Base-by-base conservation (phyloP, 1,140 invertebrate species). In the Yoshiicerus persimilis region DNA sequence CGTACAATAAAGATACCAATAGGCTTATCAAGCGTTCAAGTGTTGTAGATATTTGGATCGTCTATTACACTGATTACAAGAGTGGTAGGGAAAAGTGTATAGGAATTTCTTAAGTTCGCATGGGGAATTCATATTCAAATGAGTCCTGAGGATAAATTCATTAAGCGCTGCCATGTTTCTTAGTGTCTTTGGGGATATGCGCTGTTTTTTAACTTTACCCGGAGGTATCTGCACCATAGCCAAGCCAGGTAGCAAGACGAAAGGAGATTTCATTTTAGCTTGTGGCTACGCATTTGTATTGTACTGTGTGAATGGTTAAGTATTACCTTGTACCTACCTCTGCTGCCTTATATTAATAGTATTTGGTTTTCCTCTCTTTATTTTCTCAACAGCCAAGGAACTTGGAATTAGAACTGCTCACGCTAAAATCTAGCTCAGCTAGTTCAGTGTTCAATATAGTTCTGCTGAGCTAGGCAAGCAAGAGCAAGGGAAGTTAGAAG, bases 111-210 rank as follows among this genome's bases (percentile, higher is more conserved):
- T 80, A 80, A 32, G 5, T 34, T 20, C 75, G 34, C 30, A n/a
- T 20, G 8, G 75, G 75, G 83, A 62, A 84, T 84, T 84, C 83
- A 84, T 84, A 84, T 84, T 84, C 39, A 84, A 84, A 84, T 84
- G 83, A 84, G 83, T 84, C 83, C 16, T 41, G n/a, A 41, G 41
- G 83, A 84, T 84, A 62, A 84, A 84, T 56, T 84, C 83, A 84
- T 84, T 84, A 47, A 62, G 83, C 27, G 6, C 27, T 84, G 25
- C 83, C 83, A 80, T 80, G 75, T 80, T 32, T 80, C 75, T 32
- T 16, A 3, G 11, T 80, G 75, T 38, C 75, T 80, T 80, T 80
- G 16, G 75, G 75, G 75, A 80, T 80, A 80, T 38, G 75, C 75
- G 11, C 75, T 80, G 75, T 80, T 80, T 80, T 80, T 80, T 80